phyloP scores from a whole-genome alignment of 1,140 invertebrate genomes.

The Ylistrum balloti region DNA sequence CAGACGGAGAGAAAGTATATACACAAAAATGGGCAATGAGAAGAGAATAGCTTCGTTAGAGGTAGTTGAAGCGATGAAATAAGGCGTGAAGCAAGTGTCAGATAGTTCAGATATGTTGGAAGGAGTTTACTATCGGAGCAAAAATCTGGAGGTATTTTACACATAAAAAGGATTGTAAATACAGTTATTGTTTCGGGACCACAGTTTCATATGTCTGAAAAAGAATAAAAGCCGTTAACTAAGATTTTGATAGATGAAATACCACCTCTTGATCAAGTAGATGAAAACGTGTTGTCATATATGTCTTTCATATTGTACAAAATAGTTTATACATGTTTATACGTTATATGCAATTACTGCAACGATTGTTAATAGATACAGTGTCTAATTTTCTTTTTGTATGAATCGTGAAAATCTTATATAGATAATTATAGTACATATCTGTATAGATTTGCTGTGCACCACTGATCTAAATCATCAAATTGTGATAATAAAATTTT shows the following conservation, averaged over 20 bases:
- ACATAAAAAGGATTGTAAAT: too few relatives aligned
- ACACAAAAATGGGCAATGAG: neutral
- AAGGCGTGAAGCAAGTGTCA: too few relatives aligned
- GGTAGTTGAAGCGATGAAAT: too few relatives aligned
- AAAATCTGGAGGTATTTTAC: too few relatives aligned
- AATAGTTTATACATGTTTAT: conserved; percentile 1
- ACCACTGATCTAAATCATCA: neutral
- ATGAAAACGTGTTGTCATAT: neutral
- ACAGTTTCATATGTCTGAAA: neutral
- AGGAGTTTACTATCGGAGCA: too few relatives aligned
- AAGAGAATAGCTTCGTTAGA: too few relatives aligned
- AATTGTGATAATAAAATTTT: conserved; percentile 35
- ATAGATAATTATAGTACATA: neutral
- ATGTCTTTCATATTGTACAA: conserved; percentile 21
- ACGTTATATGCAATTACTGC: neutral
- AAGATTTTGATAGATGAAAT: neutral
- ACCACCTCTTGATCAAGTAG: neutral
- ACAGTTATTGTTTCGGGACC: neutral
- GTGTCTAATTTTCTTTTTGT: neutral
- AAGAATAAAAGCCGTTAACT: too few relatives aligned
- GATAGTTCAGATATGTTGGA: too few relatives aligned
- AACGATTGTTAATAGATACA: conserved; percentile 8
- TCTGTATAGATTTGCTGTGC: conserved; percentile 31
- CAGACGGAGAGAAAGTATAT: neutral
- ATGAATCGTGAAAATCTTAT: neutral